These are phyloP conservation scores for Sebastes dallii DNA, from an alignment of 2,797 vertebrate species.

Conservation along the genomic window DNA sequence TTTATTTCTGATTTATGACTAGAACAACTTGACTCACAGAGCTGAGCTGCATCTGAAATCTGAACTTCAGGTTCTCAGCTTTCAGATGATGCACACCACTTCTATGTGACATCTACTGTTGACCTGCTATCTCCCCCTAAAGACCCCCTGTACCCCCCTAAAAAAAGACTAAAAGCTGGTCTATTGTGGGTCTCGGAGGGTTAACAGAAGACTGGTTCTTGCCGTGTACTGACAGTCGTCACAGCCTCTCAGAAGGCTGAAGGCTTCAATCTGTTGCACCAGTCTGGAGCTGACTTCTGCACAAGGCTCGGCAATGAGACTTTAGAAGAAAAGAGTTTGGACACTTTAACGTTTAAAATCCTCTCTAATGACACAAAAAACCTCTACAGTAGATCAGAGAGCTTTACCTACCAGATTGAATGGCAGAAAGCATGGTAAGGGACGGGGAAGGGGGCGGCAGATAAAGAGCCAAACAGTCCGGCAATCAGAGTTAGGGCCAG, in stretches of 20 bases:
- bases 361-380: neutral
- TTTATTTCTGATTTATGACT: too few relatives aligned
- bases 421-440: neutral
- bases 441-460: neutral
- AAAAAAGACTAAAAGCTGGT: too few relatives aligned
- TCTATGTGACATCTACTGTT: too few relatives aligned
- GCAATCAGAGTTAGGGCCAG: neutral
- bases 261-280: neutral
- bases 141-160: too few relatives aligned
- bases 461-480: neutral
- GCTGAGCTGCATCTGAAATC: too few relatives aligned
- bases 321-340: neutral
- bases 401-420: neutral
- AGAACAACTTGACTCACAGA: too few relatives aligned
- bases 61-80: too few relatives aligned
- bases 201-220: neutral
- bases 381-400: neutral
- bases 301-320: neutral
- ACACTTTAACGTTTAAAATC: too few relatives aligned
- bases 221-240: neutral
- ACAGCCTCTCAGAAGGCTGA: neutral
- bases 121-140: too few relatives aligned
- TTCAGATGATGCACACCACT: too few relatives aligned
- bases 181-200: too few relatives aligned
- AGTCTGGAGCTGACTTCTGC: neutral